phyloP scores from a whole-genome alignment of 92 coral and sea anemone genomes.

The Umimayanthus chanpuru region DNA sequence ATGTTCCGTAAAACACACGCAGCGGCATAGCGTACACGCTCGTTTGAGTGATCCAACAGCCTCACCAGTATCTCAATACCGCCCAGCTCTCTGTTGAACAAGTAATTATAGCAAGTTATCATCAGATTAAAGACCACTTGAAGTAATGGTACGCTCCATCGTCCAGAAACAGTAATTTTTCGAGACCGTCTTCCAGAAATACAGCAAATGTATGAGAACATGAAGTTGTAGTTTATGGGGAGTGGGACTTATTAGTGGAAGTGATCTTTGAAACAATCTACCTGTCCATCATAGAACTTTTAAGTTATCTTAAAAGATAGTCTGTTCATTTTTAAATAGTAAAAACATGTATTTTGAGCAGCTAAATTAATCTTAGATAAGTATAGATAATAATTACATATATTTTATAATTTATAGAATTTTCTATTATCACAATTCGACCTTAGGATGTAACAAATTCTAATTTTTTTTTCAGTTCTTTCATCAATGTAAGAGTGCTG shows the following conservation, averaged over 20 bases:
- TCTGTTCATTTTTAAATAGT: too few species aligned
- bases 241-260: background rate
- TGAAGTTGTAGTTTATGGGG: background rate
- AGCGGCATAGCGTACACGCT: constrained; percentile 84
- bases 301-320: too few species aligned
- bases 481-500: too few species aligned
- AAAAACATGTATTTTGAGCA: too few species aligned
- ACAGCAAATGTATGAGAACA: background rate
- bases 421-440: too few species aligned
- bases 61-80: constrained; percentile 86
- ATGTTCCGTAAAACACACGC: constrained; percentile 87
- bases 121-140: background rate
- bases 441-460: too few species aligned
- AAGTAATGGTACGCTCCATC: background rate
- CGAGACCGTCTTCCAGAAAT: background rate
- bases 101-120: background rate
- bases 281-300: too few species aligned
- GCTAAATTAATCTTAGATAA: too few species aligned
- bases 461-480: too few species aligned
- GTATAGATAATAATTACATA: too few species aligned
- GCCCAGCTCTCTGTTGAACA: constrained; percentile 70
- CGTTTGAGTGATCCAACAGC: constrained; percentile 72
- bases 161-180: background rate
- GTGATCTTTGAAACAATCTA: too few species aligned
- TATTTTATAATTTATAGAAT: too few species aligned